Base-by-base conservation (phyloP, 2,797 vertebrate genomes). In the Coranthus polyacanthus region DNA sequence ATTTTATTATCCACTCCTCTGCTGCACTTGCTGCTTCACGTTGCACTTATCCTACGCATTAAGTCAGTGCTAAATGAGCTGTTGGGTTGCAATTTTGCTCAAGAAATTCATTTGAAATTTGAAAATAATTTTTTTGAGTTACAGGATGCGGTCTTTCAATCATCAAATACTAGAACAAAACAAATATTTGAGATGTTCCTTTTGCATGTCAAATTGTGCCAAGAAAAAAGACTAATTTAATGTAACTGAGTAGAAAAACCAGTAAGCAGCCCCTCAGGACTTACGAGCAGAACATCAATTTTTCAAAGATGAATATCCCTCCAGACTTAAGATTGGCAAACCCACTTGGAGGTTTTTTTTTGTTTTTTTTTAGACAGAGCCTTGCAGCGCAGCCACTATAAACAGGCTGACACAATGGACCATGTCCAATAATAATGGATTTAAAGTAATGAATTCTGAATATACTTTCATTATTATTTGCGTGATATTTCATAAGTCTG, bases 261-360 rank as follows among this genome's bases (percentile, higher is more conserved):
- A 29, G 42, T 37, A 38, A 36, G 34, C 2, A 15, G 11, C 36
- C 34, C 20, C 12, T 46, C 8, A 18, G 26, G 32, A 38, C 39
- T 9, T 9, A 49, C 60, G 39, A 44, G 6, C 54, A 45, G 18
- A 17, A 47, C 17, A n/a, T 51, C 41, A 62, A 47, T 43, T 41
- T 57, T 10, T 34, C 5, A 46, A 42, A 46, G 46, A 53, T 10
- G 6, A 59, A 39, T 38, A 51, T 50, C 2, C 0, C 62, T 62
- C 50, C 10, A 44, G n/a, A 22, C 18, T 54, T 16, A 20, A 0
- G 32, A 49, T 47, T 22, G 46, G 49, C 6, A 68, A 17, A 52
- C 36, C 12, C 0, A 11, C 34, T 45, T 15, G 26, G 10, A 49
- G 4, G 20, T 22, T 24, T 13, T 39, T 21, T 9, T 65, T 39